Evolutionary conservation across 1,140 invertebrate species (phyloP), one percentile per base, ranked within the genome.

Genomic region (Mamestra configurata): DNA sequence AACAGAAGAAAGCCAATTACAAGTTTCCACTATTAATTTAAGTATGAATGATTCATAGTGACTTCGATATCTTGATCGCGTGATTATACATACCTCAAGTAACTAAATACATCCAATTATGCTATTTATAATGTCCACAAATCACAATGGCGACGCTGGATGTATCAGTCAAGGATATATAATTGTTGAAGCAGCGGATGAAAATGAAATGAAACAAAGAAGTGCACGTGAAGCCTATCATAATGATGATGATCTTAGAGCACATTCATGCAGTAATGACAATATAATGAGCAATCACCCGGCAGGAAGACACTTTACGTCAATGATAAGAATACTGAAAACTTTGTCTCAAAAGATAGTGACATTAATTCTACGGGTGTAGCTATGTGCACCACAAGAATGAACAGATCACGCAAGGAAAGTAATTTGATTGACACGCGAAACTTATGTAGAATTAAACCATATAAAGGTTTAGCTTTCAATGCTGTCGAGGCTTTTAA

Each of bases 191-290:
- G 18, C 2, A 5, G 35, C 61, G n/a, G 35, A 66, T 20, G 10
- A 20, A 40, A 22, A 66, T 40, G 24, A 27, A 59, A n/a, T 49
- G 43, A 49, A 57, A 57, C 53, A 27, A 57, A 57, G 53, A 57
- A 10, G 1, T 11, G 27, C 53, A 55, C 11, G 53, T 3, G 10
- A 27, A 13, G 20, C 53, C 53, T 24, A 49, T 57, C 4, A 15
- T 7, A 57, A 57, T 13, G 11, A n/a, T n/a, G n/a, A n/a, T 11
- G 10, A 57, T 57, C 22, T 57, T 13, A 13, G 20, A 24, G 20
- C 51, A 10, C 20, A 53, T 8, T 53, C 0, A 53, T 53, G 18
- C 18, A 20, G 1, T 53, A 53, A 20, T 53, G 6, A 18, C 18
- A 53, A 53, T 22, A 53, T 53, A 15, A 2, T 15, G 1, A 4